Percentiles rank a stretch among this genome's conserved stretches.
phyloP scores from a whole-genome alignment of 2,797 vertebrate species.

The Spinibarbus caldwelli region DNA sequence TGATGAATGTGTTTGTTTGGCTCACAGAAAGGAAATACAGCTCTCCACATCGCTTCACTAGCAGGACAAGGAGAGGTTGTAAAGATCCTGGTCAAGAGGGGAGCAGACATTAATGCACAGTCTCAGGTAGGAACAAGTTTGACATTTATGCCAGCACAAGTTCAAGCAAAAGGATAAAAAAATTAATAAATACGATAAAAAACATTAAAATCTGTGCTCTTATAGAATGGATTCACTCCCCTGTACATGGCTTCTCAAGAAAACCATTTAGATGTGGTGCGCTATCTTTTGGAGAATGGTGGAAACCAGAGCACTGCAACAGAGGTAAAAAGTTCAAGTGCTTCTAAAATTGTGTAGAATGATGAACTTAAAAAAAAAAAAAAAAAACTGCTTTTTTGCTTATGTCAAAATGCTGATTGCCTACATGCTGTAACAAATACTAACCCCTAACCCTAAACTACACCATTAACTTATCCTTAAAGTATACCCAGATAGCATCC shows the following conservation, averaged over 20 bases:
- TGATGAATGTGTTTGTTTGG: slow-evolving; percentile 36
- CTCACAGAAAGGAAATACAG: slow-evolving; percentile 95
- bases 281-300: slow-evolving; percentile 94
- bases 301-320: slow-evolving; percentile 99
- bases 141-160: not conserved
- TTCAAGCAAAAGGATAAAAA: not conserved
- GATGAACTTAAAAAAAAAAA: not conserved
- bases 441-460: not conserved
- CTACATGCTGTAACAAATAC: not conserved
- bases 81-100: slow-evolving; percentile 91
- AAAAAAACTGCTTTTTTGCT: not conserved
- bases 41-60: slow-evolving; percentile 94
- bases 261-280: slow-evolving; percentile 96
- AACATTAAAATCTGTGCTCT: not conserved
- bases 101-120: slow-evolving; percentile 94
- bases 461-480: not conserved
- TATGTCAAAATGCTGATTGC: not conserved
- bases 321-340: slow-evolving; percentile 78
- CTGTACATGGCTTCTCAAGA: slow-evolving; percentile 99
- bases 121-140: slow-evolving; percentile 84
- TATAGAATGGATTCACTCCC: slow-evolving; percentile 98
- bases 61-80: slow-evolving; percentile 95
- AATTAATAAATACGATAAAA: not conserved
- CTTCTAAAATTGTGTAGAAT: not conserved
- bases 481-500: not conserved